Evolutionary conservation across 2,113 vertebrate species (phyloP), one percentile per base, ranked within the genome.

Genomic region (Apodemus speciosus): DNA sequence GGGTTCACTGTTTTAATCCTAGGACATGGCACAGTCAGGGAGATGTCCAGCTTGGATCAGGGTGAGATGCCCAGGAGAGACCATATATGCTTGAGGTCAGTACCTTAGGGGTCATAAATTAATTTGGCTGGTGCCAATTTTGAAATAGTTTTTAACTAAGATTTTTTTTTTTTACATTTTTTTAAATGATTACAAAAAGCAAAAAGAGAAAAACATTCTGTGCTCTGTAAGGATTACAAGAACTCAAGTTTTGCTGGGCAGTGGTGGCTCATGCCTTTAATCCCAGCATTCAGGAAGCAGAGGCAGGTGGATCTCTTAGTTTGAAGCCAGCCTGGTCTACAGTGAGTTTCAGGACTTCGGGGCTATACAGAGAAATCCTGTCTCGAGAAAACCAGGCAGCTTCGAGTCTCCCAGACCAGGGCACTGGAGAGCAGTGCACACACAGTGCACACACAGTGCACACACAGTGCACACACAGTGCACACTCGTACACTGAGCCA

Each of bases 131-230:
- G 38, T 35, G 9, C 25, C 4, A 64, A n/a, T 43, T 75, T 88
- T 64, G 49, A 53, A 53, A 53, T 49, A 1, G 0, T 21, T 51
- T 77, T 77, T 77, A 43, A 46, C 43, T 46, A 46, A 46, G 43
- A 46, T 46, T 46, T 15, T 7, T 43, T 64, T 84, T 43, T 64
- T 91, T 68, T 77, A 69, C 27, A 43, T 43, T 81, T 90, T 81
- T 90, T 76, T 62, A 89, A 85, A 58, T 27, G 18, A 43, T 40
- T 91, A 40, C 27, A 93, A 85, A 76, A 77, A 51, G 66, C 60
- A 60, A 88, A 95, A 87, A 30, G 43, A 53, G 4, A 71, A 56
- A 30, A 49, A 14, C 49, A 64, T 62, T 90, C 53, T 85, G 18
- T 90, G 49, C 71, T 56, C 85, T 1, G 6, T 27, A 46, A 60